A percentile compares a stretch with the other conserved stretches of the same genome.
phyloP scores from a whole-genome alignment of 2,797 vertebrate species.

The Onychomys torridus region DNA sequence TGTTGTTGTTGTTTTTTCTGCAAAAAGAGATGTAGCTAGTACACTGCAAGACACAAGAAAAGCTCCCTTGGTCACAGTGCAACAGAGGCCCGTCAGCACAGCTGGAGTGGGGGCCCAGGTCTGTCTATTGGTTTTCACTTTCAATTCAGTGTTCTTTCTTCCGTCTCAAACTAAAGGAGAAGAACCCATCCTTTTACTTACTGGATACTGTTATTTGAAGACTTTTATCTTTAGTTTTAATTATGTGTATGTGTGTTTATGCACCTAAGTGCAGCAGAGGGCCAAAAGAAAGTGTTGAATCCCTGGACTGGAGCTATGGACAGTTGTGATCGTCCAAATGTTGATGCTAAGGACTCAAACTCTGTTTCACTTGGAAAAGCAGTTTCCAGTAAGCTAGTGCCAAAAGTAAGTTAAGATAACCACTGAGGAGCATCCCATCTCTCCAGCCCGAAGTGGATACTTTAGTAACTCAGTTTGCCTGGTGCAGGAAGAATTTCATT shows the following conservation, averaged over 20 bases:
- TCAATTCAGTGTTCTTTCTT: neutral
- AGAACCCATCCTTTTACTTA: neutral
- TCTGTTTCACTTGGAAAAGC: too few relatives aligned
- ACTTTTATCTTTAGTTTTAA: neutral
- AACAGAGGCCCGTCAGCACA: neutral
- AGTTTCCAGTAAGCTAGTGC: neutral
- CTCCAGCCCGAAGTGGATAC: neutral
- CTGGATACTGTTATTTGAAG: neutral
- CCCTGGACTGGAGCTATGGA: neutral
- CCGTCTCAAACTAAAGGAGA: neutral
- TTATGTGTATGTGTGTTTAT: neutral
- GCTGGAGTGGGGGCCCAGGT: neutral
- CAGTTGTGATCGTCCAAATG: neutral
- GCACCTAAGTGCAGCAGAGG: neutral
- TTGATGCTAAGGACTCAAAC: neutral
- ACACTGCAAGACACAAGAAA: neutral
- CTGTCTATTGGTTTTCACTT: neutral
- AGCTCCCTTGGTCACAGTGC: accelerated
- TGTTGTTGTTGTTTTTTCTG: too few relatives aligned
- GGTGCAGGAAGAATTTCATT: neutral
- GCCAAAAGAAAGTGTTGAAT: neutral
- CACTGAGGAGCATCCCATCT: neutral
- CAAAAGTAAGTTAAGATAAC: neutral
- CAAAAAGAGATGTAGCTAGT: neutral
- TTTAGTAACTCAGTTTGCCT: neutral